Percentiles rank a stretch among this genome's conserved stretches.
Conservation (phyloP, 1,140 invertebrate genomes). For the Nylanderia fulva region DNA sequence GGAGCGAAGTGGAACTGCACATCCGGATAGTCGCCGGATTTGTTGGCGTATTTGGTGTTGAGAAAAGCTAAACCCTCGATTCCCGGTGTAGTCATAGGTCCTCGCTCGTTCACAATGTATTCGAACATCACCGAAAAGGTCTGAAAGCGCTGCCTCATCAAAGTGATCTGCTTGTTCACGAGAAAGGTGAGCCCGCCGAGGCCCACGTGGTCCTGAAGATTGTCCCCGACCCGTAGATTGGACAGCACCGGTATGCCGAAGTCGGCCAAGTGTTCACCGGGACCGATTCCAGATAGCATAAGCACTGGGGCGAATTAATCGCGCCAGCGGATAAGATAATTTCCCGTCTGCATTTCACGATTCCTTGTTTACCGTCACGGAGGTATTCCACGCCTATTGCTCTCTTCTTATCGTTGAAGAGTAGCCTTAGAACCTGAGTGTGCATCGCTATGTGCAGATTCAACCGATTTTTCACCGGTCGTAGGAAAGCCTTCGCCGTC, state of each 20-base stretch:
- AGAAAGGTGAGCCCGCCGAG: slow-evolving; percentile 93
- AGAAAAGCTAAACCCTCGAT: slow-evolving; percentile 94
- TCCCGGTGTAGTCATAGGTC: slow-evolving; percentile 92
- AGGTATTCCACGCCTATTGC: slow-evolving; percentile 93
- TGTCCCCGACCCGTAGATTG: slow-evolving; percentile 92
- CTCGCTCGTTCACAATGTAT: slow-evolving; percentile 92
- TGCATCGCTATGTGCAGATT: slow-evolving; percentile 94
- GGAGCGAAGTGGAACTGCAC: slow-evolving; percentile 95
- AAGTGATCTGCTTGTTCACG: slow-evolving; percentile 92
- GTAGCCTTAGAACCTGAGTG: slow-evolving; percentile 90
- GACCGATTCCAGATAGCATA: slow-evolving; percentile 96
- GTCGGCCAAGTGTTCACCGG: slow-evolving; percentile 91
- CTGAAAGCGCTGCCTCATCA: slow-evolving; percentile 92
- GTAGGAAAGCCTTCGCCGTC: slow-evolving; percentile 94
- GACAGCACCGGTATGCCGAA: slow-evolving; percentile 91
- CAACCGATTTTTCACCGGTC: slow-evolving; percentile 91
- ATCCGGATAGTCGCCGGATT: slow-evolving; percentile 91
- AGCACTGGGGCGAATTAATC: slow-evolving; percentile 94
- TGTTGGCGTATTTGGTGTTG: slow-evolving; percentile 93
- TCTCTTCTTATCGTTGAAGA: slow-evolving; percentile 89
- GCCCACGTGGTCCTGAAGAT: slow-evolving; percentile 94
- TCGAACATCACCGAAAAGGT: slow-evolving; percentile 92
- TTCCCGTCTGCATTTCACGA: slow-evolving; percentile 90
- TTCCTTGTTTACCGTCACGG: slow-evolving; percentile 88
- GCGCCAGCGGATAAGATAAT: slow-evolving; percentile 93